Conservation (phyloP, 2,888 invertebrate species). For the Eilema depressum region DNA sequence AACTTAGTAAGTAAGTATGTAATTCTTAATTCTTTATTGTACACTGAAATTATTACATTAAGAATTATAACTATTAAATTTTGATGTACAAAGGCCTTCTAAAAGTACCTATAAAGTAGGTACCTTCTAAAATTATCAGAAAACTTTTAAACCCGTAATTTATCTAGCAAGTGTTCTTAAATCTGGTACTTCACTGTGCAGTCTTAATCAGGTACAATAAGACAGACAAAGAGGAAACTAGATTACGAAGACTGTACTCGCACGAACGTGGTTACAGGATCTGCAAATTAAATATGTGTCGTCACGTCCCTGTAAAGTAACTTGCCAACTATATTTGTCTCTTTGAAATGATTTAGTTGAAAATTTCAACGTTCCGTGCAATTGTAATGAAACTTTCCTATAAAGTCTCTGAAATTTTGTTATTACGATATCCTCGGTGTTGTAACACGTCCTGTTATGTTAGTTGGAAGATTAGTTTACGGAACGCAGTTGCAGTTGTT, state of each 20-base stretch:
- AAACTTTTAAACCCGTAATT: not conserved
- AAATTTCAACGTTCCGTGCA: constrained; percentile 25
- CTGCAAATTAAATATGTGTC: constrained; percentile 47
- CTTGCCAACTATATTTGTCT: constrained; percentile 29
- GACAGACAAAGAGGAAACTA: constrained; percentile 60
- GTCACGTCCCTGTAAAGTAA: constrained; percentile 27
- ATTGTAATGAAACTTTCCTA: constrained; percentile 21
- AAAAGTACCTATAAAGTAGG: too few relatives aligned
- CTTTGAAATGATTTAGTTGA: constrained; percentile 43
- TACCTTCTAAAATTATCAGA: too few relatives aligned
- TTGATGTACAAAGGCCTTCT: too few relatives aligned
- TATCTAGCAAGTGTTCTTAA: constrained; percentile 34
- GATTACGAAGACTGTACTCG: constrained; percentile 44
- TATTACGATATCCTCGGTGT: not conserved
- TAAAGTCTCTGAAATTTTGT: not conserved
- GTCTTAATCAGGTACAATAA: constrained; percentile 65
- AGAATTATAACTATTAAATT: too few relatives aligned
- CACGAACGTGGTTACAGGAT: constrained; percentile 40
- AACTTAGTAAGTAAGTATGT: too few relatives aligned
- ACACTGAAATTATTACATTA: too few relatives aligned
- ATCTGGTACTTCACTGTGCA: constrained; percentile 55
- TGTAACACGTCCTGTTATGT: not conserved
- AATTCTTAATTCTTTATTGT: too few relatives aligned
- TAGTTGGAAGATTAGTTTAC: not conserved
- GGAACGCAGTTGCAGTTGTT: not conserved